phyloP scores from a whole-genome alignment of 2,888 invertebrate species.

The Halocaridina rubra region DNA sequence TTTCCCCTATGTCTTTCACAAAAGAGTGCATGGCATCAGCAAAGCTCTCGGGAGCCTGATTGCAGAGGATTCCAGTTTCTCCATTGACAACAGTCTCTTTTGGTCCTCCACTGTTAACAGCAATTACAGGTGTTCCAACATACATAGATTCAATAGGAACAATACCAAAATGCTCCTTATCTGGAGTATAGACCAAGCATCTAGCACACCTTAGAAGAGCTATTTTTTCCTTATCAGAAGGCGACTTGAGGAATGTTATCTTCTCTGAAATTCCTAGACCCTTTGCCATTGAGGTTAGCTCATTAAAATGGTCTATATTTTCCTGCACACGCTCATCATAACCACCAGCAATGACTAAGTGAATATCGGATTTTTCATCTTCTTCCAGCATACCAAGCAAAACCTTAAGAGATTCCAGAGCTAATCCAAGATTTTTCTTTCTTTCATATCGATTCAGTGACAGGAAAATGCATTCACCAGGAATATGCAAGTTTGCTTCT shows the following conservation, averaged over 20 bases:
- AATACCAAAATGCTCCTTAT: constrained; percentile 98
- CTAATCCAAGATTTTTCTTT: constrained; percentile 93
- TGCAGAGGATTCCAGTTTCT: constrained; percentile 83
- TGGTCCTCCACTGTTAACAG: constrained; percentile 95
- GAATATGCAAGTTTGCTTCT: constrained; percentile 20
- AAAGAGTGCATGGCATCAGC: constrained; percentile 81
- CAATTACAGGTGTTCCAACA: constrained; percentile 90
- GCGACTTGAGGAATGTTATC: constrained; percentile 87
- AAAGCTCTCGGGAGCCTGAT: constrained; percentile 76
- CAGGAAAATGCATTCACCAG: constrained; percentile 18
- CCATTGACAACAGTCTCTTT: constrained; percentile 88
- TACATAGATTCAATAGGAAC: constrained; percentile 99
- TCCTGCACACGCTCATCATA: constrained; percentile 90
- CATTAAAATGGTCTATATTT: constrained; percentile 86
- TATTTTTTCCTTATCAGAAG: constrained; percentile 86
- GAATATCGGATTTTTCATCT: constrained; percentile 70
- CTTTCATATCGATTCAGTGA: constrained; percentile 83
- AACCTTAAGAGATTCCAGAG: constrained; percentile 82
- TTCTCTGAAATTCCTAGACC: constrained; percentile 77
- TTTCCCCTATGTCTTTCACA: constrained; percentile 73
- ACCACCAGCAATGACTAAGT: constrained; percentile 94
- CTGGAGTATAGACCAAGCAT: constrained; percentile 86
- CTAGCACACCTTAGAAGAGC: constrained; percentile 83
- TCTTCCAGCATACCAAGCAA: constrained; percentile 26
- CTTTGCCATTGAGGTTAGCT: constrained; percentile 77